Evolutionary conservation across 2,797 vertebrate species (phyloP), one percentile per base, ranked within the genome.

Genomic region (Leptatherina wallacei): DNA sequence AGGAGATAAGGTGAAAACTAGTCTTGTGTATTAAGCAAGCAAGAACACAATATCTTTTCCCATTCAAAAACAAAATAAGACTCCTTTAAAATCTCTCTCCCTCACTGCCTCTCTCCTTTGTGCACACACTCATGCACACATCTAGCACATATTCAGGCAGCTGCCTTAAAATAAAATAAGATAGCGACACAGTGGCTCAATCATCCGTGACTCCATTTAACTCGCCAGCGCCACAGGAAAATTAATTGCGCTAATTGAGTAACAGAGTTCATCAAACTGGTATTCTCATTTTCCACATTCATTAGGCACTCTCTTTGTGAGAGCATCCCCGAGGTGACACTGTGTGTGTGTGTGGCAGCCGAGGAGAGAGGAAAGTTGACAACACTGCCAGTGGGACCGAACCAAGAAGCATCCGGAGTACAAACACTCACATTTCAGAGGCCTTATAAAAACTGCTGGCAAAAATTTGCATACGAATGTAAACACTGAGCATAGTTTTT

Each of bases 191-290:
- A 65, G 82, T 47, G 77, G 77, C 86, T 88, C 88, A 68, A 77
- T 89, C 90, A 93, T 89, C 85, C 79, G 63, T 88, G 84, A 93
- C 95, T 94, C 90, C 88, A 94, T 94, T 96, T 96, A 87, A 92
- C 85, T 92, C 88, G 80, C 95, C 94, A 93, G 94, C 88, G 85
- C 94, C 95, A 92, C 90, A 94, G 93, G 95, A 94, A 96, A 96
- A 97, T 96, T 95, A 97, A 97, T 97, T 96, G 96, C 92, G 90
- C 91, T 98, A 96, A 97, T 97, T 96, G 95, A 93, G 89, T 85
- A 91, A 89, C 91, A 95, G 95, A 96, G 94, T 95, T 96, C 93
- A 96, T 96, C 95, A 96, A 95, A 95, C 94, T 95, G 93, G 90
- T 92, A 94, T 95, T 94, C 94, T 93, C 91, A 94, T 94, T 95